Conservation (phyloP, 2,888 invertebrate species). For the Patella pellucida region DNA sequence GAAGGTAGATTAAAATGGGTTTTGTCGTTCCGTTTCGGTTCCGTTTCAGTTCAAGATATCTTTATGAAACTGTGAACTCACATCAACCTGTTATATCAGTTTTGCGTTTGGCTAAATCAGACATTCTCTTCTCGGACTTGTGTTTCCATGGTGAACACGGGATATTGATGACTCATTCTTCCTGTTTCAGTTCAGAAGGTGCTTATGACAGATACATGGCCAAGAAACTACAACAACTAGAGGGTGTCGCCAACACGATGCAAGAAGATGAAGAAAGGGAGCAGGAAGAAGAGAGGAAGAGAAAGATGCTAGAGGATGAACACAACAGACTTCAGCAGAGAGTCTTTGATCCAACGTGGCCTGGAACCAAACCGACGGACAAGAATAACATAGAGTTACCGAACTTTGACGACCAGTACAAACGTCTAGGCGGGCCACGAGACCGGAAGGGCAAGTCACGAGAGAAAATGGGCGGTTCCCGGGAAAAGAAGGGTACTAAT, state of each 20-base stretch:
- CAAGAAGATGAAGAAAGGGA: background rate
- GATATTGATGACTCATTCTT: background rate
- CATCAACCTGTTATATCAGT: too few species aligned
- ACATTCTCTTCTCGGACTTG: background rate
- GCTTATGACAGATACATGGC: slow-evolving; percentile 6
- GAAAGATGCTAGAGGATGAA: background rate
- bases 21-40: too few species aligned
- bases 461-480: slow-evolving; percentile 28
- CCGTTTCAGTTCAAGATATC: too few species aligned
- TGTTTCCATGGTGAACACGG: background rate
- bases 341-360: background rate
- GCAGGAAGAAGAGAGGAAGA: background rate
- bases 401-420: slow-evolving; percentile 18
- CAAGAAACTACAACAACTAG: slow-evolving; percentile 3
- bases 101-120: background rate
- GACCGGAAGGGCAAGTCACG: slow-evolving; percentile 41
- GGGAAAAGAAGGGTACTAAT: slow-evolving; percentile 41
- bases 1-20: too few species aligned
- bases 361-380: background rate
- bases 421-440: slow-evolving; percentile 33
- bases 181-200: background rate
- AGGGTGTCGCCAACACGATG: background rate
- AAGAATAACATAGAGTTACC: slow-evolving; percentile 3
- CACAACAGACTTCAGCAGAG: background rate
- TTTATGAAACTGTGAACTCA: too few species aligned